Conservation (phyloP, 2,888 invertebrate species). For the Notodonta ziczac region DNA sequence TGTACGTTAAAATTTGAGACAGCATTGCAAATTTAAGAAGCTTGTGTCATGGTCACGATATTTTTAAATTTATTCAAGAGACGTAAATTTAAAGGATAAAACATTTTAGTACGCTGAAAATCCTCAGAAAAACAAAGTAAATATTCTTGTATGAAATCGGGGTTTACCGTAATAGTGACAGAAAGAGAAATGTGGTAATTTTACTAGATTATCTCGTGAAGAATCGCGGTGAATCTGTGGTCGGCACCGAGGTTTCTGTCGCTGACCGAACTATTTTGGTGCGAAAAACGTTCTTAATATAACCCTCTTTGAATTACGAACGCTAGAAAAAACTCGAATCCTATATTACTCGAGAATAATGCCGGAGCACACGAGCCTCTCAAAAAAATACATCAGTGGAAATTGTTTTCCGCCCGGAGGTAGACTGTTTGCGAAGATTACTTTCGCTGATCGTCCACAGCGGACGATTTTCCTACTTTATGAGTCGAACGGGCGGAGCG, state of each 20-base stretch:
- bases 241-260: constrained; percentile 13
- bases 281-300: constrained; percentile 19
- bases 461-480: constrained; percentile 64
- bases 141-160: constrained; percentile 16
- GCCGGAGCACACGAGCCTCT: constrained; percentile 40
- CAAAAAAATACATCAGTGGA: constrained; percentile 66
- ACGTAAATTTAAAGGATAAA: not conserved
- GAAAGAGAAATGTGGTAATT: constrained; percentile 30
- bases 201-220: constrained; percentile 38
- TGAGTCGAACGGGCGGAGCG: constrained; percentile 51
- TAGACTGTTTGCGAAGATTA: constrained; percentile 68
- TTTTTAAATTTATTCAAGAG: not conserved
- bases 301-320: constrained; percentile 34
- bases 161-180: constrained; percentile 18
- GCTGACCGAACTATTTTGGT: constrained; percentile 26
- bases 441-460: constrained; percentile 63
- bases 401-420: constrained; percentile 66
- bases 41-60: not conserved
- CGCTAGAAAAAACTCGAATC: constrained; percentile 33
- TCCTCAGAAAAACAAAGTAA: not conserved
- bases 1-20: not conserved
- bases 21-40: not conserved
- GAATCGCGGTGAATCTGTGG: constrained; percentile 29
- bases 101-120: not conserved
- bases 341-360: constrained; percentile 40